Percentiles rank a stretch among this genome's conserved stretches.
Conservation (phyloP, 1,140 invertebrate genomes). For the Ceratina calcarata region DNA sequence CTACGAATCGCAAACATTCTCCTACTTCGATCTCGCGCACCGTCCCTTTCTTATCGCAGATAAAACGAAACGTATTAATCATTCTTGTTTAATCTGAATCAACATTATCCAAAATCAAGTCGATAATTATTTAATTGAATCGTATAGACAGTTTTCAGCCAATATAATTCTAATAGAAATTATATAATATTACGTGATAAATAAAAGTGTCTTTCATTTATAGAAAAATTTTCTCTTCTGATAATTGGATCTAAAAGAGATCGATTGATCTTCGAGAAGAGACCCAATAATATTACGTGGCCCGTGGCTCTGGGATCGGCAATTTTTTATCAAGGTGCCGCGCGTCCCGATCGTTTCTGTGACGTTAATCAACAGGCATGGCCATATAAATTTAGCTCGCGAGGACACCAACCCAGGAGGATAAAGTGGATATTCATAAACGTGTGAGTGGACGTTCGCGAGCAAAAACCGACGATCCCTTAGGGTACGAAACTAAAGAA, state of each 20-base stretch:
- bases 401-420: background rate
- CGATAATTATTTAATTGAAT: too few relatives aligned
- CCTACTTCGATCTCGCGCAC: too few relatives aligned
- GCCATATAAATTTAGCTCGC: conserved; percentile 43
- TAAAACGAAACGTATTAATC: too few relatives aligned
- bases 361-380: conserved; percentile 48
- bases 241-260: background rate
- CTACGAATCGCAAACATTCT: too few relatives aligned
- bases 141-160: too few relatives aligned
- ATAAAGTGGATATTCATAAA: background rate
- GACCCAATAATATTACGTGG: background rate
- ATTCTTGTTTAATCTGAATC: too few relatives aligned
- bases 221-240: background rate
- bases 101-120: too few relatives aligned
- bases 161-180: too few relatives aligned
- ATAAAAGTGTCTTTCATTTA: too few relatives aligned
- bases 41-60: too few relatives aligned
- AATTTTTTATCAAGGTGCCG: background rate
- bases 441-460: conserved; percentile 3
- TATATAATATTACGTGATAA: too few relatives aligned
- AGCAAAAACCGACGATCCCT: conserved; percentile 30
- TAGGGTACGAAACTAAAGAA: conserved; percentile 49
- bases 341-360: conserved; percentile 8
- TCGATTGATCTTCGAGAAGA: background rate
- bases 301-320: background rate